phyloP scores from a whole-genome alignment of 2,888 invertebrate species.

The Eupithecia centaureata region DNA sequence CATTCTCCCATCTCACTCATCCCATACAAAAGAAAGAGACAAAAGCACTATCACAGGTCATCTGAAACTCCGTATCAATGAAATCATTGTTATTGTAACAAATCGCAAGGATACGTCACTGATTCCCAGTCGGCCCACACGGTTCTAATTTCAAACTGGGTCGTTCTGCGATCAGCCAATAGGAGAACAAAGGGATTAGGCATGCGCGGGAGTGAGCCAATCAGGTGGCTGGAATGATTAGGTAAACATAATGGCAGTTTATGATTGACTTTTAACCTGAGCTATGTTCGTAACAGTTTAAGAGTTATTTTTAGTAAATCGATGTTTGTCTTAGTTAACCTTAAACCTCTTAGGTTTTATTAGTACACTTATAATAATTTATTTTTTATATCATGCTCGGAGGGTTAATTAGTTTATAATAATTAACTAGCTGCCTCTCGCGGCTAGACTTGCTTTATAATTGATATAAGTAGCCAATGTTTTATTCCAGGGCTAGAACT shows the following conservation, averaged over 20 bases:
- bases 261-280: slow-evolving; percentile 6
- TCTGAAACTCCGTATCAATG: neutral
- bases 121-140: slow-evolving; percentile 49
- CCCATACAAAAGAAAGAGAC: slow-evolving; percentile 16
- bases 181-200: slow-evolving; percentile 52
- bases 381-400: neutral
- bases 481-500: neutral
- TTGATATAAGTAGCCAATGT: too few species aligned
- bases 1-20: neutral
- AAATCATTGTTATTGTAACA: slow-evolving; percentile 17
- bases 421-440: too few species aligned
- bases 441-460: too few species aligned
- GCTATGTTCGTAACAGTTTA: slow-evolving; percentile 1
- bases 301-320: neutral
- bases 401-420: neutral
- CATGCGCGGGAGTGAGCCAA: slow-evolving; percentile 57
- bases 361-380: neutral
- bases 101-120: slow-evolving; percentile 20
- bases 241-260: slow-evolving; percentile 38
- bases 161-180: slow-evolving; percentile 59
- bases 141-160: slow-evolving; percentile 69
- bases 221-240: slow-evolving; percentile 53
- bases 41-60: neutral
- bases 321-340: neutral
- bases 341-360: neutral